Evolutionary conservation across 1,140 invertebrate species (phyloP).

Genomic region (Drosophila persimilis): DNA sequence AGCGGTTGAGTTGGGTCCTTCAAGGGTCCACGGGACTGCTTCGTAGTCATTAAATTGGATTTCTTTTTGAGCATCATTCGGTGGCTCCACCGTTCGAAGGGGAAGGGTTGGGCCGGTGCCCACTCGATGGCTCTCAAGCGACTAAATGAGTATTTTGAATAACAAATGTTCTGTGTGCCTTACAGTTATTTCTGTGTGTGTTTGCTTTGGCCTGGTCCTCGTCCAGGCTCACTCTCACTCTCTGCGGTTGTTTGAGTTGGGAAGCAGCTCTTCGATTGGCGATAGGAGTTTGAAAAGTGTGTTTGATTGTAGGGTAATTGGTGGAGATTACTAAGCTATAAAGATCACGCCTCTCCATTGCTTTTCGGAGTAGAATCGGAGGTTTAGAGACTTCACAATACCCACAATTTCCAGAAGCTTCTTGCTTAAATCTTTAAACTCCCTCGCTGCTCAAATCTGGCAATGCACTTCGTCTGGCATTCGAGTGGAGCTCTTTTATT

Average conservation of each 20-base stretch:
- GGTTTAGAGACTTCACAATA: too few relatives aligned
- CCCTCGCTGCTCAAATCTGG: neutral
- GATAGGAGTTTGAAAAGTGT: too few relatives aligned
- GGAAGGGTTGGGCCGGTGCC: slow-evolving; percentile 40
- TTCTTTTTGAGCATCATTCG: slow-evolving; percentile 56
- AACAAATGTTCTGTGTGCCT: slow-evolving; percentile 40
- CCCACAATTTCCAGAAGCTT: too few relatives aligned
- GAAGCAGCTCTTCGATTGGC: neutral
- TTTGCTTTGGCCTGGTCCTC: neutral
- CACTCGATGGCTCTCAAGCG: slow-evolving; percentile 7
- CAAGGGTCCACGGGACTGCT: slow-evolving; percentile 27
- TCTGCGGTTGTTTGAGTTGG: too few relatives aligned
- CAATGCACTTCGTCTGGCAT: slow-evolving; percentile 28
- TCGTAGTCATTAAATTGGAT: slow-evolving; percentile 75
- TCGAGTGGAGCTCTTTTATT: slow-evolving; percentile 20
- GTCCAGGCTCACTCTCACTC: too few relatives aligned
- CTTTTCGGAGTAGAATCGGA: too few relatives aligned
- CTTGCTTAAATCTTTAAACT: too few relatives aligned
- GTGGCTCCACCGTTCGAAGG: slow-evolving; percentile 40
- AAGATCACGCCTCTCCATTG: too few relatives aligned
- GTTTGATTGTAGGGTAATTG: too few relatives aligned
- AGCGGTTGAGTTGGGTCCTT: slow-evolving; percentile 51
- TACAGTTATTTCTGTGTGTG: neutral
- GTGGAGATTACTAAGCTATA: too few relatives aligned
- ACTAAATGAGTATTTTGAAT: slow-evolving; percentile 59